Evolutionary conservation across 1,140 invertebrate species (phyloP), one percentile per base, ranked within the genome.

Genomic region (Papilio helenus): DNA sequence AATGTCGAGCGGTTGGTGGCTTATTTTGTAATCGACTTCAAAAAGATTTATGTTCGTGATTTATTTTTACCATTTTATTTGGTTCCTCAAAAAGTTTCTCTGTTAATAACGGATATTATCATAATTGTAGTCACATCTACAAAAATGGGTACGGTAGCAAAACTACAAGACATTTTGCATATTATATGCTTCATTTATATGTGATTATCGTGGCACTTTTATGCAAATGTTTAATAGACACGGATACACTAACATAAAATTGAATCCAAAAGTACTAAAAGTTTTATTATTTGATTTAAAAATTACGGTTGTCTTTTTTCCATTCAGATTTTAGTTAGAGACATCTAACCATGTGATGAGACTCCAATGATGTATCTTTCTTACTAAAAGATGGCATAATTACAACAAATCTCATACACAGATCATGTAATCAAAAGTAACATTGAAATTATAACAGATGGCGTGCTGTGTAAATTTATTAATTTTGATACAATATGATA

Each of bases 361-460:
- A 55, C 51, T n/a, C 51, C 4, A n/a, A 20, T n/a, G 51, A 16
- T 29, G 3, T 26, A 65, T 26, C 9, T 65, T 65, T 29, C 29
- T 29, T 20, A 65, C 3, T 12, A 29, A 26, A 65, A 65, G 61
- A 65, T 65, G 61, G 61, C 61, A 26, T 26, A 3, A 14, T 29
- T 26, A 61, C 20, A 61, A 23, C 7, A 26, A 12, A 61, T 9
- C 23, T 1, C 3, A 12, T 8, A 61, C 9, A n/a, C n/a, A n/a
- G n/a, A 3, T 23, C 9, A 7, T 1, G 8, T 23, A 61, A 55
- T 18, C 4, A 55, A n/a, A 55, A 18, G n/a, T 20, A n/a, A 55
- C n/a, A 55, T 55, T 55, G 16, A 55, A 55, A 55, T 55, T 55
- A 61, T 23, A 61, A 12, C 20, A 61, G 55, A 61, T 61, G 55